These are phyloP conservation scores for Choreutis nemorana DNA, from an alignment of 2,888 invertebrate species.

Conservation along the genomic window DNA sequence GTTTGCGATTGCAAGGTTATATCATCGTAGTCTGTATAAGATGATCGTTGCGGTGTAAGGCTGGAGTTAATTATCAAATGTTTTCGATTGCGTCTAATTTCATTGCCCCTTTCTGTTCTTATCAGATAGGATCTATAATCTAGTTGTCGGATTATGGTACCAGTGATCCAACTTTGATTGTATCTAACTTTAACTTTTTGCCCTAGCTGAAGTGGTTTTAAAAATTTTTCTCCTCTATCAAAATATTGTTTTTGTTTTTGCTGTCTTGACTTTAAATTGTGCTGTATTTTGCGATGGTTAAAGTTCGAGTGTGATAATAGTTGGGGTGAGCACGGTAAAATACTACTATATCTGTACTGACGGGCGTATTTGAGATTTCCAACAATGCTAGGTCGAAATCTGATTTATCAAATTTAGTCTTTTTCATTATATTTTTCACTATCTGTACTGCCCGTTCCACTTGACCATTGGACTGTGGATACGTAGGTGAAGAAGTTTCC, in stretches of 20 bases:
- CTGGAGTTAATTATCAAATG: too few relatives aligned
- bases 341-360: constrained; percentile 3
- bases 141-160: too few relatives aligned
- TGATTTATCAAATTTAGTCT: constrained; percentile 1
- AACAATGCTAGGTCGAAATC: constrained; percentile 7
- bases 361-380: constrained; percentile 7
- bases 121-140: too few relatives aligned
- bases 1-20: too few relatives aligned
- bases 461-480: constrained; percentile 13
- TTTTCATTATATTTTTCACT: constrained; percentile 10
- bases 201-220: background rate
- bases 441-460: constrained; percentile 13
- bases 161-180: too few relatives aligned
- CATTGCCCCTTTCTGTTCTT: too few relatives aligned
- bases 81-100: too few relatives aligned
- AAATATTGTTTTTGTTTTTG: constrained; percentile 2
- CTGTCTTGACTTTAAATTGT: constrained; percentile 3
- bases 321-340: constrained; percentile 4
- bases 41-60: too few relatives aligned
- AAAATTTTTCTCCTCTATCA: constrained; percentile 3
- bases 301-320: constrained; percentile 4
- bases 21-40: too few relatives aligned
- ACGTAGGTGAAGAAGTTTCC: constrained; percentile 13
- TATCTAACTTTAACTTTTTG: constrained; percentile 6
- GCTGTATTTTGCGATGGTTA: constrained; percentile 1